Evolutionary conservation across 2,888 invertebrate species (phyloP).

Genomic region (Polydrusus tereticollis): DNA sequence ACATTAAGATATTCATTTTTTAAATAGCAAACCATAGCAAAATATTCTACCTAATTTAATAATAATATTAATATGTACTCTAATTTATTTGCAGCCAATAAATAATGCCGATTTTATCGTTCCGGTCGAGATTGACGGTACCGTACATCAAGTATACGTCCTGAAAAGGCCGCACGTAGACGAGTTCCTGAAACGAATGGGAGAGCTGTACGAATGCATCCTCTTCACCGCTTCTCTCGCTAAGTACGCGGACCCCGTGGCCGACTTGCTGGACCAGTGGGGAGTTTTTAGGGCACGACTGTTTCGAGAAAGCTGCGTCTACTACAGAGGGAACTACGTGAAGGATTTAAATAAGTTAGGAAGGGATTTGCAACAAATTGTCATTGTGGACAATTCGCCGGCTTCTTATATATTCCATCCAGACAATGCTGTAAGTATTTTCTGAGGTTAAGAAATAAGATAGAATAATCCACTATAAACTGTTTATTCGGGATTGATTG

Average conservation of each 20-base stretch:
- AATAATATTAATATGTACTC: not conserved
- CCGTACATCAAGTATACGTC: constrained; percentile 98
- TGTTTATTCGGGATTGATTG: too few species aligned
- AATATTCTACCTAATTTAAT: not conserved
- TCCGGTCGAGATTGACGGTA: constrained; percentile 99
- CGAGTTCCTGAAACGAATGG: constrained; percentile 97
- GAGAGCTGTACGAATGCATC: constrained; percentile 98
- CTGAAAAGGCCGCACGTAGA: constrained; percentile 99
- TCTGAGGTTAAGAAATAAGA: not conserved
- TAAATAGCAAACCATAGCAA: too few species aligned
- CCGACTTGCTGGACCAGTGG: constrained; percentile 97
- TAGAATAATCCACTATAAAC: too few species aligned
- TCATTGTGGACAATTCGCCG: constrained; percentile 99
- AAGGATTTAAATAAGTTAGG: constrained; percentile 99
- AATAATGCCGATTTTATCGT: constrained; percentile 99
- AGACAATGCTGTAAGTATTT: constrained; percentile 94
- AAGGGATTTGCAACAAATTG: constrained; percentile 94
- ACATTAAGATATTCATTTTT: too few species aligned
- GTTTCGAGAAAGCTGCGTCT: constrained; percentile 99
- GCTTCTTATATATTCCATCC: constrained; percentile 99
- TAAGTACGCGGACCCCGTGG: constrained; percentile 99
- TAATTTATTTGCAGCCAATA: constrained; percentile 82
- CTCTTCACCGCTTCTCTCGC: constrained; percentile 99
- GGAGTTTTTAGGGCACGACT: constrained; percentile 95
- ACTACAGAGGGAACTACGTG: constrained; percentile 99